A percentile compares a stretch with the other conserved stretches of the same genome.
These are phyloP conservation scores for Sinotaia quadrata DNA, from an alignment of 2,888 invertebrate genomes.

Conservation along the genomic window DNA sequence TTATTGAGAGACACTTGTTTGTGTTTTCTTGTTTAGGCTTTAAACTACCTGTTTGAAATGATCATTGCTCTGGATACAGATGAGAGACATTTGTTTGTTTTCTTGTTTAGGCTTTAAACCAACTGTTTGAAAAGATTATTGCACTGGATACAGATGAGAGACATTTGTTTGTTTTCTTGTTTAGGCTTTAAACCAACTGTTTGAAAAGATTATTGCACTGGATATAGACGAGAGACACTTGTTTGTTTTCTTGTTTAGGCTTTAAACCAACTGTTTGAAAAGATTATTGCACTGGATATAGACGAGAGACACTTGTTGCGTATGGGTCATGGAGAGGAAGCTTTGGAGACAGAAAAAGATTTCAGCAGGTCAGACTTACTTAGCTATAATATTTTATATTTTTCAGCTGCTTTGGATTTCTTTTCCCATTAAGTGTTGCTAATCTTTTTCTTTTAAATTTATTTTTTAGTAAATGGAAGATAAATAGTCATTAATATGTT, in stretches of 20 bases:
- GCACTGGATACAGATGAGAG: slow-evolving; percentile 97
- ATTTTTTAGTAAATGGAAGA: too few species aligned
- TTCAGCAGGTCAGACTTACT: slow-evolving; percentile 88
- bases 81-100: too few species aligned
- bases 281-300: slow-evolving; percentile 97
- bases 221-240: slow-evolving; percentile 98
- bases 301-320: slow-evolving; percentile 97
- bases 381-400: too few species aligned
- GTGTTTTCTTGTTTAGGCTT: too few species aligned
- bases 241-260: slow-evolving; percentile 76
- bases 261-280: slow-evolving; percentile 98
- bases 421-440: neutral
- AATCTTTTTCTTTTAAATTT: too few species aligned
- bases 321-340: slow-evolving; percentile 99
- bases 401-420: neutral
- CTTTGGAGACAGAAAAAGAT: slow-evolving; percentile 98
- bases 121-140: slow-evolving; percentile 99
- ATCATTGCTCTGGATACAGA: too few species aligned
- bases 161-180: slow-evolving; percentile 80
- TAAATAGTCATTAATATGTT: too few species aligned
- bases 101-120: slow-evolving; percentile 86
- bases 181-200: slow-evolving; percentile 94
- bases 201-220: slow-evolving; percentile 97
- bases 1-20: too few species aligned
- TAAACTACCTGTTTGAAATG: too few species aligned